Conservation (phyloP, 2,113 vertebrate genomes). For the Hippopotamus amphibius region DNA sequence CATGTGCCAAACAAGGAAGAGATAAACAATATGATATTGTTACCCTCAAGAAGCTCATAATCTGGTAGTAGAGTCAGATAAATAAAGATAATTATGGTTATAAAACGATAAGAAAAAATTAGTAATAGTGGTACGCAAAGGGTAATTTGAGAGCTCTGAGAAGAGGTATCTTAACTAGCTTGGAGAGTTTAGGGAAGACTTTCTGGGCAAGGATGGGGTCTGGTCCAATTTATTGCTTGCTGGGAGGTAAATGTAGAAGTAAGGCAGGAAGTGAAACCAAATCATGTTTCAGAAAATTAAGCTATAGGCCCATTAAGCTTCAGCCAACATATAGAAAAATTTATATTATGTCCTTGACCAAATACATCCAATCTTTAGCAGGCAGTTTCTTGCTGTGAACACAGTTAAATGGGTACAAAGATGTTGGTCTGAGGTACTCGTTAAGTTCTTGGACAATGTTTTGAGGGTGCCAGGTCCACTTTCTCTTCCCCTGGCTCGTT, state of each 20-base stretch:
- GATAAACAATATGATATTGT: neutral
- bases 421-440: neutral
- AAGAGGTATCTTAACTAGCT: neutral
- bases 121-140: neutral
- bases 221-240: conserved; percentile 36
- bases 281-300: conserved; percentile 64
- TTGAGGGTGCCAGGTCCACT: conserved; percentile 3
- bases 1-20: neutral
- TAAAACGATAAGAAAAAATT: neutral
- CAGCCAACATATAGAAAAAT: conserved; percentile 57
- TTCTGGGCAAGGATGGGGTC: neutral
- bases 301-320: conserved; percentile 36
- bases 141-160: neutral
- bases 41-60: neutral
- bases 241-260: conserved; percentile 37
- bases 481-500: neutral
- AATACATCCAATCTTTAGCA: neutral
- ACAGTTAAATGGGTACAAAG: neutral
- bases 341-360: conserved; percentile 38
- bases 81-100: neutral
- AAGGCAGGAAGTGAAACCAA: conserved; percentile 52
- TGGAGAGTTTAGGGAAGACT: neutral
- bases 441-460: neutral
- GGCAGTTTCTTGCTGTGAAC: conserved; percentile 13
- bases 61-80: neutral